A percentile compares a stretch with the other conserved stretches of the same genome.
phyloP scores from a whole-genome alignment of 2,888 invertebrate species.

The Drosophila recens region DNA sequence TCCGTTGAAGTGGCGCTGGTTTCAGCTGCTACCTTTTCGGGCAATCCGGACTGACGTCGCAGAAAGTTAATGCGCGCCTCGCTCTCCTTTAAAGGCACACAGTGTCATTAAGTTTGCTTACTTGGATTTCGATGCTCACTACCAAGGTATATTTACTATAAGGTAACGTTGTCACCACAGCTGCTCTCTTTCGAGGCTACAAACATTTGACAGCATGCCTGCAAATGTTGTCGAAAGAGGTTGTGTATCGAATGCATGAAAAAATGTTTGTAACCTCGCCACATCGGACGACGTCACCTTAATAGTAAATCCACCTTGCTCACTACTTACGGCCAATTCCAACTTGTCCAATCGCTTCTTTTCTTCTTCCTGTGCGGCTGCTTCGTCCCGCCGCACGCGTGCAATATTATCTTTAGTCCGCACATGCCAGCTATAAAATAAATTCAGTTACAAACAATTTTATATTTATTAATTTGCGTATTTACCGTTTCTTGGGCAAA shows the following conservation, averaged over 20 bases:
- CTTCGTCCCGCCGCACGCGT: conserved; percentile 97
- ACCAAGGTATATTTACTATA: too few relatives aligned
- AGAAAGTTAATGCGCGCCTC: conserved; percentile 83
- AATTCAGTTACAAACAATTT: background rate
- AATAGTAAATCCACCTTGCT: too few relatives aligned
- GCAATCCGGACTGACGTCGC: conserved; percentile 72
- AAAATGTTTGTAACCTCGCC: too few relatives aligned
- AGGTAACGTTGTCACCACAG: too few relatives aligned
- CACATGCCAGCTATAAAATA: conserved; percentile 95
- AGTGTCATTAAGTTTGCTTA: background rate
- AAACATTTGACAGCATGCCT: too few relatives aligned
- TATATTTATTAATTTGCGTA: background rate
- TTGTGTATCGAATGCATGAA: too few relatives aligned
- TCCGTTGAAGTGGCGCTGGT: conserved; percentile 44
- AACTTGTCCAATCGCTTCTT: conserved; percentile 89
- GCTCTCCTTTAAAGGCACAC: conserved; percentile 75
- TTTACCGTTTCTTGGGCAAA: conserved; percentile 83
- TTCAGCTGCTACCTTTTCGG: conserved; percentile 33
- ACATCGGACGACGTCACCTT: too few relatives aligned
- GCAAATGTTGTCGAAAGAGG: too few relatives aligned
- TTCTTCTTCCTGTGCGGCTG: conserved; percentile 96
- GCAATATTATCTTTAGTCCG: conserved; percentile 99
- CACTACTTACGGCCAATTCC: conserved; percentile 91
- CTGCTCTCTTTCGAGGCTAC: too few relatives aligned
- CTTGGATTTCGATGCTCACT: background rate